These are phyloP conservation scores for Acanthaster planci DNA, from an alignment of 35 echinoderm and acorn worm species.

Conservation along the genomic window DNA sequence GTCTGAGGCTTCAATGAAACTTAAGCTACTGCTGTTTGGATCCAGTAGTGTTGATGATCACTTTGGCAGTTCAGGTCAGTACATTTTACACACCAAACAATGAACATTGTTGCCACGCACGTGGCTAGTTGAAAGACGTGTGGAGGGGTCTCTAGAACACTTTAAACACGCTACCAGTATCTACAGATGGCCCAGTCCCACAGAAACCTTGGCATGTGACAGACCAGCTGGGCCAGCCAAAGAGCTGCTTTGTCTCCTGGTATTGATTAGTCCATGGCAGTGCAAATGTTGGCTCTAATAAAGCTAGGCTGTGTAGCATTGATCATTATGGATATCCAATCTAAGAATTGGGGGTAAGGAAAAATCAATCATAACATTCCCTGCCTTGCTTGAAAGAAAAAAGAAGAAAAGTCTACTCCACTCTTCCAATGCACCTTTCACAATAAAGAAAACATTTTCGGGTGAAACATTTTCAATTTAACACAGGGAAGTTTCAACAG, in stretches of 20 bases:
- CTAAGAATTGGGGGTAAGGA: neutral
- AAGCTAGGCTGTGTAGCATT: constrained; percentile 7
- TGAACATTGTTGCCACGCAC: neutral
- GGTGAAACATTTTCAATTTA: too few relatives aligned
- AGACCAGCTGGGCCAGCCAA: neutral
- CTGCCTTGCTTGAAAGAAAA: too few relatives aligned
- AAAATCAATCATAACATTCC: neutral
- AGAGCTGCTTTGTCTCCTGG: neutral
- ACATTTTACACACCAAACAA: too few relatives aligned
- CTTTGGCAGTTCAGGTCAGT: too few relatives aligned
- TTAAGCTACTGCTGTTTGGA: too few relatives aligned
- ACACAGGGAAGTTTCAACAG: too few relatives aligned
- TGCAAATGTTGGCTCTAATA: constrained; percentile 7
- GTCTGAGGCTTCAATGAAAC: too few relatives aligned
- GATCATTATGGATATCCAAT: constrained; percentile 23
- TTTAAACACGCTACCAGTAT: constrained; percentile 6
- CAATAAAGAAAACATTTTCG: too few relatives aligned
- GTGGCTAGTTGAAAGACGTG: neutral
- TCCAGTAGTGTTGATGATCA: too few relatives aligned
- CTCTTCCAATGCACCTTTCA: too few relatives aligned
- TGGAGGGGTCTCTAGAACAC: neutral
- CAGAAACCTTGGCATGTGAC: constrained; percentile 27
- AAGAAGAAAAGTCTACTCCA: too few relatives aligned
- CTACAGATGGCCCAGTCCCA: constrained; percentile 17
- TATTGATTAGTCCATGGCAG: neutral